Evolutionary conservation across 2,113 vertebrate genomes (phyloP), one percentile per base, ranked within the genome.

Genomic region (Mixornis gularis): DNA sequence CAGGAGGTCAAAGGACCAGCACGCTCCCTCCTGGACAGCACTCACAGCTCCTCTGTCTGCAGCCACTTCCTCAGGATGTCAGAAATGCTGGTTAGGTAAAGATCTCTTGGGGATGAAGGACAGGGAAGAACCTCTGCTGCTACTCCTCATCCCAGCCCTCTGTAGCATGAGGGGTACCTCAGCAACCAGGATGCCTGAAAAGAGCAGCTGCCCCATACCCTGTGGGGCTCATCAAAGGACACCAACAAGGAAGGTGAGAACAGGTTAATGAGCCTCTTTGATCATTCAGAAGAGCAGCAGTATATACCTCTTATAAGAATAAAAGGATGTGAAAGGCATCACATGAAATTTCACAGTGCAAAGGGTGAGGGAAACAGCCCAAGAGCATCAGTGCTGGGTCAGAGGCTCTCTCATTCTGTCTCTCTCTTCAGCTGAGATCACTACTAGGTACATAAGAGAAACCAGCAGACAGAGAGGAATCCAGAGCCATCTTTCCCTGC

Each of bases 11-110:
- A 83, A 83, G 55, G 41, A 77, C 68, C 5, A 0, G 13, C 64
- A 59, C 0, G 0, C 41, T 88, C 41, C 34, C 56, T 83, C 79
- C 25, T 0, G 0, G 34, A 34, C 12, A 70, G 32, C 1, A 0
- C 15, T 69, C 24, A 8, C 0, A 2, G 24, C 72, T 73, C 20
- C 27, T 80, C 52, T 0, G 1, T 36, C 60, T 63, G 56, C 83
- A 83, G 36, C 34, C 3, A 0, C 51, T 96, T 95, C 92, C 89
- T 92, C 55, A 88, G 92, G 89, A 93, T 73, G 48, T 85, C 43
- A 92, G 68, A 93, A 88, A 34, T 0, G 0, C 24, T 59, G 18
- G 38, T 32, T 65, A 73, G 82, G 55, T 53, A 46, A 85, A 60
- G 36, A 52, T 4, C 6, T 18, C n/a, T 36, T 41, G 49, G 32